These are phyloP conservation scores for Sinocyclocheilus maitianheensis DNA, from an alignment of 2,113 vertebrate species.

Conservation along the genomic window DNA sequence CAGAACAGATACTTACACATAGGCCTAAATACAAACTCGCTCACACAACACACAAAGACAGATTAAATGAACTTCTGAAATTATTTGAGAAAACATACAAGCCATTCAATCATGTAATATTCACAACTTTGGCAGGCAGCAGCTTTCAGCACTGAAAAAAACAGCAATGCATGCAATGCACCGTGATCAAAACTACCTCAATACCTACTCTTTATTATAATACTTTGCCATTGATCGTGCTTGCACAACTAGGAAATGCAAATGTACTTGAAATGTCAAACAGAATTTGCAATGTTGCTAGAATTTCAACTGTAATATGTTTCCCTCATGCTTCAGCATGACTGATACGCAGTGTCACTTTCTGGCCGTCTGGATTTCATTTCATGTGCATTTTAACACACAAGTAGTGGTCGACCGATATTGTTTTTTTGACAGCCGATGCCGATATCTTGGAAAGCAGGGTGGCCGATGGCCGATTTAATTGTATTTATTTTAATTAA, in stretches of 20 bases:
- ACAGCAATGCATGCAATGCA: conserved; percentile 43
- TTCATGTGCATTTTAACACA: background rate
- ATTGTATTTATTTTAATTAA: no score
- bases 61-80: background rate
- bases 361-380: background rate
- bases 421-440: no score
- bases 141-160: background rate
- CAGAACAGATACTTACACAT: background rate
- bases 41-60: background rate
- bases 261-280: background rate
- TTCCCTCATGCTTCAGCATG: background rate
- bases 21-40: background rate
- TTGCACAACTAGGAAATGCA: background rate
- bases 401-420: no score
- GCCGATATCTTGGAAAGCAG: no score
- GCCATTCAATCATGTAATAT: conserved; percentile 19
- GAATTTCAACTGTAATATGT: background rate
- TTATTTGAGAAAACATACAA: background rate
- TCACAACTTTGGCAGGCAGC: background rate
- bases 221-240: background rate
- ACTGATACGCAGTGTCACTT: background rate
- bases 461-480: no score
- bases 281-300: background rate
- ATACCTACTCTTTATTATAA: no score
- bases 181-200: background rate